Percentiles rank a stretch among this genome's conserved stretches.
phyloP scores from a whole-genome alignment of 1,140 invertebrate genomes.

The Harpegnathos saltator region DNA sequence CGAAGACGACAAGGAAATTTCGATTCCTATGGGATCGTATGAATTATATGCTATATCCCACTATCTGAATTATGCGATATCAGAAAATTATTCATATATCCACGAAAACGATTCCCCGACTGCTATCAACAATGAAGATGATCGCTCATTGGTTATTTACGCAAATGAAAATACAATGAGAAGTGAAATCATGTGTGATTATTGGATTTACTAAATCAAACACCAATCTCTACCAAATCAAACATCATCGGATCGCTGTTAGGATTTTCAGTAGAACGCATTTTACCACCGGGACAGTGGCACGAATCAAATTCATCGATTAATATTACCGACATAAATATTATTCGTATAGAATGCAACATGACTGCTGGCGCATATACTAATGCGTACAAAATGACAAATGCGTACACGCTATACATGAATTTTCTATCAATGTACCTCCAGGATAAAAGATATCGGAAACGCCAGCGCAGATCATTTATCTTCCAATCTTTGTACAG shows the following conservation, averaged over 20 bases:
- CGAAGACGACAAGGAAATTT: not conserved
- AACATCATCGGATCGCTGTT: conserved; percentile 62
- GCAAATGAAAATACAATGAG: conserved; percentile 65
- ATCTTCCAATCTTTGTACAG: no score
- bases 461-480: no score
- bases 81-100: no score
- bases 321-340: no score
- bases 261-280: conserved; percentile 53
- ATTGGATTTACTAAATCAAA: conserved; percentile 60
- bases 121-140: no score
- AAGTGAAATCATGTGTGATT: conserved; percentile 55
- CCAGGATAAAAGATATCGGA: no score
- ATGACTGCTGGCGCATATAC: no score
- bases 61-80: not conserved
- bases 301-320: conserved; percentile 64
- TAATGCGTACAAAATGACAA: no score
- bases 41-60: not conserved
- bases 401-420: no score
- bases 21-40: not conserved
- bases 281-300: conserved; percentile 34
- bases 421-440: no score
- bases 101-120: no score
- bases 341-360: no score
- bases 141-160: not conserved
- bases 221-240: conserved; percentile 45